Evolutionary conservation across 2,888 invertebrate species (phyloP).

Genomic region (Limenitis camilla): DNA sequence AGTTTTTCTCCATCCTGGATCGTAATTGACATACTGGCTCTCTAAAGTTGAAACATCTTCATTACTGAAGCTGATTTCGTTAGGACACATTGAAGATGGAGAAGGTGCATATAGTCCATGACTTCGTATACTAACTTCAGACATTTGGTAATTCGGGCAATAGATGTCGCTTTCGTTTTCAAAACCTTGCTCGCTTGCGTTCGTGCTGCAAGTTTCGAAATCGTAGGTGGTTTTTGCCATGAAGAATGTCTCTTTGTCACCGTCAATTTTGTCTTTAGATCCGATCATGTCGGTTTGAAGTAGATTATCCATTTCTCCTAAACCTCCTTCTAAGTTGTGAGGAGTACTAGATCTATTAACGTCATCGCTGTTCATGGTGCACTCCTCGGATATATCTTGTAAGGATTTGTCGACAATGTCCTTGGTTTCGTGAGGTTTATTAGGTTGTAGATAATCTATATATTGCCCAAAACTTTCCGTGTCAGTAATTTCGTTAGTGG

Average conservation of each 20-base stretch:
- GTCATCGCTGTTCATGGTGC: slow-evolving; percentile 64
- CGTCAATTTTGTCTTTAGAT: slow-evolving; percentile 54
- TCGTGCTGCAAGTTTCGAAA: slow-evolving; percentile 64
- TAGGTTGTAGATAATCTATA: slow-evolving; percentile 61
- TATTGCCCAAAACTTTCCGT: slow-evolving; percentile 70
- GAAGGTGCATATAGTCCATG: slow-evolving; percentile 78
- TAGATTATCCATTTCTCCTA: slow-evolving; percentile 50
- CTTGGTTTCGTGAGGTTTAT: slow-evolving; percentile 49
- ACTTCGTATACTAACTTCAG: slow-evolving; percentile 78
- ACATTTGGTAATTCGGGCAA: slow-evolving; percentile 76
- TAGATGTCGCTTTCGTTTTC: slow-evolving; percentile 78
- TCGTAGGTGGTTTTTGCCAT: slow-evolving; percentile 63
- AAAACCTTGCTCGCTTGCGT: slow-evolving; percentile 65
- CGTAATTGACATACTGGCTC: slow-evolving; percentile 73
- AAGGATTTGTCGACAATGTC: slow-evolving; percentile 55
- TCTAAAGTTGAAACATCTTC: slow-evolving; percentile 67
- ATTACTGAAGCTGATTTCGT: slow-evolving; percentile 67
- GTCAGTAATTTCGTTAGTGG: slow-evolving; percentile 68
- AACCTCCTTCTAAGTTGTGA: slow-evolving; percentile 37
- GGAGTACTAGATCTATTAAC: slow-evolving; percentile 51
- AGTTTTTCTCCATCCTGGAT: slow-evolving; percentile 70
- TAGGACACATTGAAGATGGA: slow-evolving; percentile 69
- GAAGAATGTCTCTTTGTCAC: slow-evolving; percentile 58
- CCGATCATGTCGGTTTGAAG: slow-evolving; percentile 40
- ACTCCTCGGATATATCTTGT: slow-evolving; percentile 66